Base-by-base conservation (phyloP, 53 echinoderm and acorn worm species). In the Apostichopus leukothele region DNA sequence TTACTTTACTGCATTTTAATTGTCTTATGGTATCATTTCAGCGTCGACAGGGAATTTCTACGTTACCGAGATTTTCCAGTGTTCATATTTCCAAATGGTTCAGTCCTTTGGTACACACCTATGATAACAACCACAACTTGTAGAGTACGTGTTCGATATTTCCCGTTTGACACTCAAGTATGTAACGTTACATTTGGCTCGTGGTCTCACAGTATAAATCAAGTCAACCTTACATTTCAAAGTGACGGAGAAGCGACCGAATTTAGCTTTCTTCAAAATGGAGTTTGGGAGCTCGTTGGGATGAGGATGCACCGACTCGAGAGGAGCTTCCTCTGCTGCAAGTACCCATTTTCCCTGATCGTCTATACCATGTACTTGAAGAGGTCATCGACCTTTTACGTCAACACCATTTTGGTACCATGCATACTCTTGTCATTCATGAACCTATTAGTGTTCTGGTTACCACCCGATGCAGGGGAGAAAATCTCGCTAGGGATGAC, bases 391-490 rank as follows among this genome's bases (percentile, higher is more conserved):
- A 80, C 84, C 14, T 92, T 91, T 88, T 96, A 96, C 61, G 75
- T 96, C 74, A 91, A 92, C 60, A 96, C 89, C 86, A 96, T 96
- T 52, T 55, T 96, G 7, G 75, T 94, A 5, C 96, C 96, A 8
- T 94, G 92, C 27, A 68, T 91, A 11, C 86, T 96, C 5, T 92
- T 96, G 12, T 86, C 92, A 13, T 84, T 92, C 66, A 89, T 93
- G 81, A 92, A 93, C 50, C 88, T 94, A 75, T 61, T 91, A n/a
- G 96, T 96, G 7, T 96, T 93, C 75, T 90, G 86, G 26, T 75
- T 96, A 50, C 96, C 96, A 9, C 91, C 96, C 11, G 92, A 92
- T 61, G 90, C 93, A 5, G 96, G 96, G 20, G 96, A 96, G 86
- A 92, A 94, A 76, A 92, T 96, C 63, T 89, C 91, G 51, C 90